Evolutionary conservation across 2,888 invertebrate species (phyloP), one percentile per base, ranked within the genome.

Genomic region (Pantelozetes paolii): DNA sequence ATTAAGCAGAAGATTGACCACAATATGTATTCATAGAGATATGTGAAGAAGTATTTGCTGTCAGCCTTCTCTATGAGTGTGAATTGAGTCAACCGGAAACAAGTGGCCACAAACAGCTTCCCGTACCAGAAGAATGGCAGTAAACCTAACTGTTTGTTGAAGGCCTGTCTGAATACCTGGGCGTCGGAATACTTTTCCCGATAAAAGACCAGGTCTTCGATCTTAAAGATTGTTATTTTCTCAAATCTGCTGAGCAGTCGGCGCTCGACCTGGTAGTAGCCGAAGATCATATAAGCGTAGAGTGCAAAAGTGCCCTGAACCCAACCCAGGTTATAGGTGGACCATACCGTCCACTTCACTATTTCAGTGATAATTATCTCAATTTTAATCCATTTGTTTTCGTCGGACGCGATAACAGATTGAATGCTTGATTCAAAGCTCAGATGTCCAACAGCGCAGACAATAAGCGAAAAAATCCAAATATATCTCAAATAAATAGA

Each of bases 71-170:
- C 67, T 6, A 40, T 36, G n/a, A 40, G 23, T 6, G 40, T 23
- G 42, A 67, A 36, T 13, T 67, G 67, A 2, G 67, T 67, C 1
- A 67, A 40, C 2, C 67, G 20, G n/a, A 36, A 67, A 40, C 67
- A 67, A 20, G 67, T 67, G 67, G 67, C 36, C 15, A 23, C 40
- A 20, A 67, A 67, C 67, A 67, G 67, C 23, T 67, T 40, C 23
- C 40, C 67, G 23, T 40, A 40, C 67, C 67, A 67, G 2, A 67
- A 23, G 67, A 67, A 36, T 6, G 67, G 67, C 67, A 67, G 23
- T 13, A 26, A 54, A 23, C 54, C 54, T 30, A 62, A 62, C 1
- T 20, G 15, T 20, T 15, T 32, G 20, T 62, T 62, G 32, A 62
- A 62, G 9, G 30, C 62, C 11, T 62, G n/a, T 9, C 62, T 26